A percentile compares a stretch with the other conserved stretches of the same genome.
phyloP scores from a whole-genome alignment of 2,797 vertebrate species.

The Crocidura indochinensis region DNA sequence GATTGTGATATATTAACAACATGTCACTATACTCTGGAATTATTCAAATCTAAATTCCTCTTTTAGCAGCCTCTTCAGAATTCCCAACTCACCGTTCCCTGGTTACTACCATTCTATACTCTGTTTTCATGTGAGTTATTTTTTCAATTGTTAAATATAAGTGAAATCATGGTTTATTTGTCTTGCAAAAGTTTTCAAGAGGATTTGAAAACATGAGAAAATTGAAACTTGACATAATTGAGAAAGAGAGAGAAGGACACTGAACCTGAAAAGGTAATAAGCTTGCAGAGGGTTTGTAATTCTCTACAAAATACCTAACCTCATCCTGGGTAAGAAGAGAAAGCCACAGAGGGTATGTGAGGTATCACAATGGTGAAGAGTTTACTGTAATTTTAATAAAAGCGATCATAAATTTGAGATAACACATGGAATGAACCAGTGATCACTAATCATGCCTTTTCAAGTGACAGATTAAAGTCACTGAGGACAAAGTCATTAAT shows the following conservation, averaged over 20 bases:
- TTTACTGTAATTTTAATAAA: neutral
- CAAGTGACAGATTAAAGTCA: neutral
- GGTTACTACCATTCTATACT: neutral
- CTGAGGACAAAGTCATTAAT: neutral
- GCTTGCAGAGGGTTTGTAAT: neutral
- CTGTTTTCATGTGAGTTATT: neutral
- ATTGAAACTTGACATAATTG: neutral
- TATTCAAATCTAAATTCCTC: neutral
- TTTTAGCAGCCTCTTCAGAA: neutral
- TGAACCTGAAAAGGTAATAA: neutral
- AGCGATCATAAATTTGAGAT: neutral
- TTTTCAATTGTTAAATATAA: neutral
- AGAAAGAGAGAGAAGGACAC: neutral
- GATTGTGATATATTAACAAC: neutral
- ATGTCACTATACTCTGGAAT: neutral
- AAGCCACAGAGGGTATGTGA: neutral
- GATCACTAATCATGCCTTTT: neutral
- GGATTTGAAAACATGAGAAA: neutral
- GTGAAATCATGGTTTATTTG: neutral
- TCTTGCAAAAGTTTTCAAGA: neutral
- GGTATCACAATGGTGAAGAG: neutral
- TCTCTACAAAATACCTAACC: neutral
- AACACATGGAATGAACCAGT: neutral
- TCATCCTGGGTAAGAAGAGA: neutral
- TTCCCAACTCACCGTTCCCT: no score